Percentiles rank a stretch among this genome's conserved stretches.
Evolutionary conservation across 2,888 invertebrate species (phyloP).

Genomic region (Linnaemya vulpina): DNA sequence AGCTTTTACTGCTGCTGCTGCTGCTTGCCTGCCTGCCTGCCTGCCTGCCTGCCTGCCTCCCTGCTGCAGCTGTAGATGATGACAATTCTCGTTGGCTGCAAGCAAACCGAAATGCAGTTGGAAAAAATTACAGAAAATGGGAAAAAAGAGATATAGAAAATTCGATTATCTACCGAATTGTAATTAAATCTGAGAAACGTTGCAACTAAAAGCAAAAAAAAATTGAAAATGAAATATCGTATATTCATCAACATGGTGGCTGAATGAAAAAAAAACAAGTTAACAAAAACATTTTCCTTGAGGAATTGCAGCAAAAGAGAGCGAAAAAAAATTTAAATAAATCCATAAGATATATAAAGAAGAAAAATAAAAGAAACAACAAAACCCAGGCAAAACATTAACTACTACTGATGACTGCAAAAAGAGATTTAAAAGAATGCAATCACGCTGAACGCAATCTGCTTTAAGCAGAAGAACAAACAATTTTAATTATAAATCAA

Average conservation of each 20-base stretch:
- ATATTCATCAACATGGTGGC: constrained; percentile 56
- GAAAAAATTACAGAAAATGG: constrained; percentile 72
- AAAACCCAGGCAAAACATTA: constrained; percentile 32
- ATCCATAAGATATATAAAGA: constrained; percentile 50
- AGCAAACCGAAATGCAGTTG: constrained; percentile 80
- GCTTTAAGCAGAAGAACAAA: background rate
- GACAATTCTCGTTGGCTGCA: constrained; percentile 70
- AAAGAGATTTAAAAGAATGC: constrained; percentile 22
- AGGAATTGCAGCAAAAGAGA: constrained; percentile 38
- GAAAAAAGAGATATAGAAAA: constrained; percentile 72
- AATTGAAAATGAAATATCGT: constrained; percentile 7
- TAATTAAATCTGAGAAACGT: constrained; percentile 79
- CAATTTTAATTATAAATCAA: background rate
- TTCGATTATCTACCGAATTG: constrained; percentile 82
- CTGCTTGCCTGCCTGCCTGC: no score
- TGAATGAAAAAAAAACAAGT: constrained; percentile 18
- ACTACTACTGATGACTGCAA: constrained; percentile 37
- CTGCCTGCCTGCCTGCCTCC: no score
- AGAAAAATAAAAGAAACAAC: constrained; percentile 1
- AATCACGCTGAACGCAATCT: background rate
- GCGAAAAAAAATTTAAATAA: constrained; percentile 49
- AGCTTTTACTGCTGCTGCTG: background rate
- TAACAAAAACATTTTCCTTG: constrained; percentile 26
- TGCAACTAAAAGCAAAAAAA: constrained; percentile 60
- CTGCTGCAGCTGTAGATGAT: constrained; percentile 40